phyloP scores from a whole-genome alignment of 2,113 vertebrate species.

The Trogon surrucura region DNA sequence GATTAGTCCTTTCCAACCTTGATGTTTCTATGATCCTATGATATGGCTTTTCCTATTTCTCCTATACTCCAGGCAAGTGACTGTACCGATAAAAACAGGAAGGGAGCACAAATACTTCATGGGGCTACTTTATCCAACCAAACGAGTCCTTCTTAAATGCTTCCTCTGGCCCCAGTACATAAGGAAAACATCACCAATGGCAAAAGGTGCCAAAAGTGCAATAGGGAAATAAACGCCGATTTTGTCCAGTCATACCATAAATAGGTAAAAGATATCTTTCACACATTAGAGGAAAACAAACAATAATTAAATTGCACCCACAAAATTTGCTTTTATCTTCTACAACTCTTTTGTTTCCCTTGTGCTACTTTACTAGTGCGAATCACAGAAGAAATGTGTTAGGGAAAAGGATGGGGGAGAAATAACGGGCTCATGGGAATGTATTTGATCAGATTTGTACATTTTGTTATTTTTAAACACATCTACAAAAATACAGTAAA shows the following conservation, averaged over 20 bases:
- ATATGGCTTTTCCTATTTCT: not conserved
- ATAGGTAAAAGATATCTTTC: not conserved
- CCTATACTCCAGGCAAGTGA: not conserved
- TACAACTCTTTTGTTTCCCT: not conserved
- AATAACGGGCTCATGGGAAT: not conserved
- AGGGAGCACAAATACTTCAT: not conserved
- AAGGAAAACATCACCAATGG: not conserved
- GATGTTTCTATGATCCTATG: too few relatives aligned
- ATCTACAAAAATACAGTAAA: not conserved
- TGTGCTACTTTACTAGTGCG: not conserved
- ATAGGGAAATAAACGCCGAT: not conserved
- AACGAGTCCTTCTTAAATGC: not conserved
- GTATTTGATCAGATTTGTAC: not conserved
- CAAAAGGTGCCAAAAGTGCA: not conserved
- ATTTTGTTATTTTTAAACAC: not conserved
- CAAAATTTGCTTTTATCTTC: not conserved
- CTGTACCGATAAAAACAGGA: not conserved
- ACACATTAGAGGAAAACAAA: not conserved
- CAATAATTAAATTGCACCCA: not conserved
- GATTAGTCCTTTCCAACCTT: too few relatives aligned
- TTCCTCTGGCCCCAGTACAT: not conserved
- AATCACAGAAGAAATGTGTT: not conserved
- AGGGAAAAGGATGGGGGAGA: not conserved
- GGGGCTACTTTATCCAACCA: rapidly evolving
- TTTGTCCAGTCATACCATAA: not conserved